A percentile compares a stretch with the other conserved stretches of the same genome.
These are phyloP conservation scores for Arctia plantaginis DNA, from an alignment of 2,888 invertebrate species.

Conservation along the genomic window DNA sequence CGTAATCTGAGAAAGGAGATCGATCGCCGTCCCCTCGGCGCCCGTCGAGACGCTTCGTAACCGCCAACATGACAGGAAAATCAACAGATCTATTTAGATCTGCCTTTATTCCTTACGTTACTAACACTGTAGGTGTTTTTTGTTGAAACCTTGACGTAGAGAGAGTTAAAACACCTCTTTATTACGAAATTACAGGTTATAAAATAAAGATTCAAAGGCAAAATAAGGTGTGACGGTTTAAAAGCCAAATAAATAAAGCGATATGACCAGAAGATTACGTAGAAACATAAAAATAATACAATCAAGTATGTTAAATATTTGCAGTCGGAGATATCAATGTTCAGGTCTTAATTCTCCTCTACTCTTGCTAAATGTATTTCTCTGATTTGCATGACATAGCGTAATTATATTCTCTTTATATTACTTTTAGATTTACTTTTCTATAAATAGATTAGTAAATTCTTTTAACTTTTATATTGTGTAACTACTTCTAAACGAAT, in stretches of 20 bases:
- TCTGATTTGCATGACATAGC: background rate
- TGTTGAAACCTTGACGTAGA: background rate
- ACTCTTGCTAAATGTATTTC: background rate
- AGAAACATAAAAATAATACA: background rate
- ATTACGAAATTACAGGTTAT: no score
- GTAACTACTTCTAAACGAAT: background rate
- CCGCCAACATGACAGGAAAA: constrained; percentile 39
- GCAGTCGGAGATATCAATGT: background rate
- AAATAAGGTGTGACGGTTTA: background rate
- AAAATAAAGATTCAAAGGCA: background rate
- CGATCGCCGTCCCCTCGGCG: constrained; percentile 79
- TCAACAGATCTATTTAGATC: constrained; percentile 38
- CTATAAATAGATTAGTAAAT: background rate
- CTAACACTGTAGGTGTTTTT: background rate
- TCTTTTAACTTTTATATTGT: background rate
- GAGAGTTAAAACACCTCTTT: background rate
- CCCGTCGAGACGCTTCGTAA: constrained; percentile 56
- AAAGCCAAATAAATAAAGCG: background rate
- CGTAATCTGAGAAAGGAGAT: constrained; percentile 74
- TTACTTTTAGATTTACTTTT: background rate
- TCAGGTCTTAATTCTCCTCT: background rate
- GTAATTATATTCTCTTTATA: no score
- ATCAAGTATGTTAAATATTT: background rate
- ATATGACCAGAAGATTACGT: background rate
- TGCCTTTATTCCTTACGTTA: background rate